Evolutionary conservation across 2,113 vertebrate species (phyloP).

Genomic region (Rhinolophus ferrumequinum): DNA sequence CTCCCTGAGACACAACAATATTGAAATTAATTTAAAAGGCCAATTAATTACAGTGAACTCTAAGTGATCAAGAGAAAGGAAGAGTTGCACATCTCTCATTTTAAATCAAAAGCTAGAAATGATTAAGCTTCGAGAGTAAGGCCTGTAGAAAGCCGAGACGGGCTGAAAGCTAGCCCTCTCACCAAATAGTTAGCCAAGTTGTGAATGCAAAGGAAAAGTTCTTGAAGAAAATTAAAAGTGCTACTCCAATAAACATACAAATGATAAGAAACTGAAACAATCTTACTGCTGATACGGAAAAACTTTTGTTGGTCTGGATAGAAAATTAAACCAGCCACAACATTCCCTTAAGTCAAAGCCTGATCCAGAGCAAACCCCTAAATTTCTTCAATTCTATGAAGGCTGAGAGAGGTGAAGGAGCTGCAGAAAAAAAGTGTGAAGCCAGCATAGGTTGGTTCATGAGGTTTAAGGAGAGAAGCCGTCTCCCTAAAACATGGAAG

Average conservation of each 20-base stretch:
- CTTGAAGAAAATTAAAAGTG: not conserved
- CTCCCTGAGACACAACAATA: not conserved
- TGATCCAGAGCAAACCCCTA: not conserved
- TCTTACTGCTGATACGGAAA: not conserved
- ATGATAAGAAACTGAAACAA: not conserved
- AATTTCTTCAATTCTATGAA: not conserved
- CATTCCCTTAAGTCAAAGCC: not conserved
- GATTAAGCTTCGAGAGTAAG: not conserved
- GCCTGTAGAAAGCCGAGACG: not conserved
- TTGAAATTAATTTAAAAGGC: not conserved
- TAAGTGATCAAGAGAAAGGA: not conserved
- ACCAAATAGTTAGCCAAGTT: not conserved
- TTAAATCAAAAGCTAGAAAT: not conserved
- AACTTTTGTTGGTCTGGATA: not conserved
- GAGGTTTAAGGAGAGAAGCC: not conserved
- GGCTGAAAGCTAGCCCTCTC: not conserved
- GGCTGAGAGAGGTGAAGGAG: not conserved
- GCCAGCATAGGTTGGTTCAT: not conserved
- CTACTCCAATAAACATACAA: not conserved
- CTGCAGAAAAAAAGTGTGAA: not conserved
- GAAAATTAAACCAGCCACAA: not conserved
- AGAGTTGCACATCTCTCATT: not conserved
- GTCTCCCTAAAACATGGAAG: not conserved
- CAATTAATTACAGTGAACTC: not conserved
- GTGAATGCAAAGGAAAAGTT: not conserved